phyloP scores from a whole-genome alignment of 2,888 invertebrate species.

The Diaperis boleti region DNA sequence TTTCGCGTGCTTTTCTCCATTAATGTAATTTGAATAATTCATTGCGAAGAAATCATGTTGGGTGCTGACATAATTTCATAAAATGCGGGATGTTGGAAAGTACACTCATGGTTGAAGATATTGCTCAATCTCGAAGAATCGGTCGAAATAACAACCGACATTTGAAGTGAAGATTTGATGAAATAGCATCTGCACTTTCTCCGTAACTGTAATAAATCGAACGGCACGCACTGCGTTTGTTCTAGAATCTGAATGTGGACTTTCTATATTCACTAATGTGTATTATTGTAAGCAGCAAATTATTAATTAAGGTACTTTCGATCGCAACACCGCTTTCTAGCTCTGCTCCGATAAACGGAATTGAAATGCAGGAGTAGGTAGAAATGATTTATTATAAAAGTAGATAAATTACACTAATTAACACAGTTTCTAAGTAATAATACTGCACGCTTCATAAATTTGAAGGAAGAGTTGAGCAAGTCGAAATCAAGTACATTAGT shows the following conservation, averaged over 20 bases:
- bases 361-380: constrained; percentile 40
- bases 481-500: constrained; percentile 46
- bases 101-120: too few species aligned
- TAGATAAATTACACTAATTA: constrained; percentile 61
- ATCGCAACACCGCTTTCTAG: constrained; percentile 37
- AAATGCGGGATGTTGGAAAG: too few species aligned
- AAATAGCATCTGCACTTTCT: constrained; percentile 40
- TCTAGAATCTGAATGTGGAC: constrained; percentile 33
- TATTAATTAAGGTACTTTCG: constrained; percentile 40
- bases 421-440: constrained; percentile 63
- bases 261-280: constrained; percentile 40
- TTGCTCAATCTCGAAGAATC: too few species aligned
- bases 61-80: background rate
- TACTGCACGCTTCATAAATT: constrained; percentile 60
- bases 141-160: too few species aligned
- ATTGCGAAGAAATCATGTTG: background rate
- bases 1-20: background rate
- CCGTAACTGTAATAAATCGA: constrained; percentile 23
- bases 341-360: constrained; percentile 30
- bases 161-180: too few species aligned
- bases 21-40: background rate
- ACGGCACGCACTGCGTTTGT: constrained; percentile 23
- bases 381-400: constrained; percentile 58
- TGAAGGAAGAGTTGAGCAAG: constrained; percentile 51
- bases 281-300: constrained; percentile 29